Base-by-base conservation (phyloP, 2,888 invertebrate species). In the Drosophila bunnanda region DNA sequence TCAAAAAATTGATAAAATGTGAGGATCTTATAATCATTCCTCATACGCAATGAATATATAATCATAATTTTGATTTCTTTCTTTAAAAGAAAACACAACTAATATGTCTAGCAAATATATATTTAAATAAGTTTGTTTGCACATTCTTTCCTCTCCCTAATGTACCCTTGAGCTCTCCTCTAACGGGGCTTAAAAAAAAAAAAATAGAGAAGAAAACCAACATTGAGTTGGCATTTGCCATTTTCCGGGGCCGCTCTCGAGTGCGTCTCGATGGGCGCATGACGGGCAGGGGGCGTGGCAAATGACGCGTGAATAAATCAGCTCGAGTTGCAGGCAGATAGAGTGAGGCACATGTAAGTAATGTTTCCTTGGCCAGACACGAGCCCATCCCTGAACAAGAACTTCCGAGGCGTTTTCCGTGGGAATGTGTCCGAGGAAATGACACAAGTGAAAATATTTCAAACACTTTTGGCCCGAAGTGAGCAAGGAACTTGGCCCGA, bases 401-500 rank as follows among this genome's bases (percentile, higher is more conserved):
- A 15, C 50, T 80, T 88, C 54, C 70, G 73, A 78, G 75, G 53
- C 60, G 50, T 65, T 75, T 77, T 75, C 52, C 61, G 65, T 53
- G 67, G 72, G 80, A 84, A 88, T 87, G 78, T 77, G 77, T 68
- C 69, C 75, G 52, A 80, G 81, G 77, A 88, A 89, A 84, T 86
- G 86, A 82, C 88, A 83, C 77, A 82, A 90, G 78, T 84, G 78
- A 85, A 85, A 83, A 87, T 82, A 89, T 88, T 81, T 79, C 71
- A 75, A 87, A 66, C 79, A 80, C 54, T 76, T 76, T 53, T 53
- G 50, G 55, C 25, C 58, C 46, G 32, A 52, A 60, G 56, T 70
- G 54, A 60, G 28, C 39, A 36, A 44, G 48, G 39, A 64, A 65
- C 50, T 39, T 56, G 46, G 22, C 34, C 17, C 32, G 32, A 34